A percentile compares a stretch with the other conserved stretches of the same genome.
Conservation (phyloP, 1,140 invertebrate genomes). For the Drosophila ananassae region DNA sequence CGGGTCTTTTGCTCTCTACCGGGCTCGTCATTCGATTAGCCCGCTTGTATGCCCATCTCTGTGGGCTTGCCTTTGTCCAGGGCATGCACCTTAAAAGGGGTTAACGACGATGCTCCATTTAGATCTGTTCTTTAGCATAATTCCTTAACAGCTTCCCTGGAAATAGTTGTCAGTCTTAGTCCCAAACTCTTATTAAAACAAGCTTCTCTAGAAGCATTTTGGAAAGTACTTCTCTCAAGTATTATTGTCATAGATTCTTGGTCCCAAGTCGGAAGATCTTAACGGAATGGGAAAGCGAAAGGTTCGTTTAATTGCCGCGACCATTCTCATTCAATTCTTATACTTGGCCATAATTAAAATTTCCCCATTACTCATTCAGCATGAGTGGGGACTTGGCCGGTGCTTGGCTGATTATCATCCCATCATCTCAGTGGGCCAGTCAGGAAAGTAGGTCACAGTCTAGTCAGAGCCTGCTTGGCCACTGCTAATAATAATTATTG, state of each 20-base stretch:
- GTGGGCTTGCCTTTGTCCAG: conserved; percentile 4
- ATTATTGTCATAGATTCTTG: not conserved
- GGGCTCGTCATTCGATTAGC: conserved; percentile 37
- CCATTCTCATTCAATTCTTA: conserved; percentile 37
- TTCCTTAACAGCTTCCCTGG: not conserved
- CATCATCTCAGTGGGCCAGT: conserved; percentile 25
- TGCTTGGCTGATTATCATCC: conserved; percentile 13
- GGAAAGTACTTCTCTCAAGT: not conserved
- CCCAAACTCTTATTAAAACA: too few species aligned
- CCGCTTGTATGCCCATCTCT: not conserved
- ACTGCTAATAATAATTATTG: conserved; percentile 55
- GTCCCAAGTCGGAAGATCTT: not conserved
- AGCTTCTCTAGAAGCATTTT: not conserved
- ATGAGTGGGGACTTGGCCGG: conserved; percentile 14
- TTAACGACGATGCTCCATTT: conserved; percentile 48
- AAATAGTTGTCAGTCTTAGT: too few species aligned
- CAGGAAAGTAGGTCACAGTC: conserved; percentile 64
- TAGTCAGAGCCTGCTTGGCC: conserved; percentile 37
- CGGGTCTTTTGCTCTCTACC: conserved; percentile 12
- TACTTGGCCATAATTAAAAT: conserved; percentile 47
- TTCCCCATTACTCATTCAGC: conserved; percentile 43
- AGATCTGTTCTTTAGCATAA: not conserved
- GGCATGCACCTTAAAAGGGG: conserved; percentile 43
- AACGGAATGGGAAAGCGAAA: conserved; percentile 22
- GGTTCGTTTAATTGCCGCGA: conserved; percentile 10